phyloP scores from a whole-genome alignment of 2,888 invertebrate genomes.

The Merodon equestris region DNA sequence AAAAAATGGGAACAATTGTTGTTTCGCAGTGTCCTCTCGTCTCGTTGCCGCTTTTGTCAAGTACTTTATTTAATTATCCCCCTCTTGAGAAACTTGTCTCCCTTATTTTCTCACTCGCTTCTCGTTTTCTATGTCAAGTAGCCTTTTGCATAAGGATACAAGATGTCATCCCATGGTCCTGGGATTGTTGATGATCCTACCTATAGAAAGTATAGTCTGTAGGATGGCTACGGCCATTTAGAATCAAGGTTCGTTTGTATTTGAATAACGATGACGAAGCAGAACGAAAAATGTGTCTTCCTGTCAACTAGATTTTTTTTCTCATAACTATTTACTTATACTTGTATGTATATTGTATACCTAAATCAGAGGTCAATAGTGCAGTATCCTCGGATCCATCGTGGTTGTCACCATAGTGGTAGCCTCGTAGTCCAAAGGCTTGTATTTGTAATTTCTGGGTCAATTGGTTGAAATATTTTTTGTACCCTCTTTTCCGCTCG shows the following conservation, averaged over 20 bases:
- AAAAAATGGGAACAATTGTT: conserved; percentile 21
- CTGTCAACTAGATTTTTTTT: conserved; percentile 56
- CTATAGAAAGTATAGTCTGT: too few relatives aligned
- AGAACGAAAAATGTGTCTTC: conserved; percentile 42
- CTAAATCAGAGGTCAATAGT: conserved; percentile 61
- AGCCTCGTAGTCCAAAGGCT: conserved; percentile 15
- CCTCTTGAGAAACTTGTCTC: conserved; percentile 44
- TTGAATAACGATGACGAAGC: conserved; percentile 12
- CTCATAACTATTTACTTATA: conserved; percentile 15
- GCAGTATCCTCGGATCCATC: too few relatives aligned
- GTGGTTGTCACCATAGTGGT: conserved; percentile 14
- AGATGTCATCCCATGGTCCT: too few relatives aligned
- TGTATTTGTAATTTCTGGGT: conserved; percentile 51
- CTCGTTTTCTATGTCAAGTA: conserved; percentile 42
- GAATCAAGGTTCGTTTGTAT: neutral
- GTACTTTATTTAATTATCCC: conserved; percentile 65
- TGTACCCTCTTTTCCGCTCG: neutral
- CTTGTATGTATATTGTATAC: conserved; percentile 18
- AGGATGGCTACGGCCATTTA: neutral
- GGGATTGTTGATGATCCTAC: too few relatives aligned
- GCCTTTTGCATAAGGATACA: conserved; percentile 56
- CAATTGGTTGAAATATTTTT: conserved; percentile 52
- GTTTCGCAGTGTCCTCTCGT: conserved; percentile 8
- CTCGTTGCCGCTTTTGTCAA: conserved; percentile 54
- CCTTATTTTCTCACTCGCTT: conserved; percentile 10